Evolutionary conservation across 2,113 vertebrate species (phyloP), one percentile per base, ranked within the genome.

Genomic region (Ornithorhynchus anatinus): DNA sequence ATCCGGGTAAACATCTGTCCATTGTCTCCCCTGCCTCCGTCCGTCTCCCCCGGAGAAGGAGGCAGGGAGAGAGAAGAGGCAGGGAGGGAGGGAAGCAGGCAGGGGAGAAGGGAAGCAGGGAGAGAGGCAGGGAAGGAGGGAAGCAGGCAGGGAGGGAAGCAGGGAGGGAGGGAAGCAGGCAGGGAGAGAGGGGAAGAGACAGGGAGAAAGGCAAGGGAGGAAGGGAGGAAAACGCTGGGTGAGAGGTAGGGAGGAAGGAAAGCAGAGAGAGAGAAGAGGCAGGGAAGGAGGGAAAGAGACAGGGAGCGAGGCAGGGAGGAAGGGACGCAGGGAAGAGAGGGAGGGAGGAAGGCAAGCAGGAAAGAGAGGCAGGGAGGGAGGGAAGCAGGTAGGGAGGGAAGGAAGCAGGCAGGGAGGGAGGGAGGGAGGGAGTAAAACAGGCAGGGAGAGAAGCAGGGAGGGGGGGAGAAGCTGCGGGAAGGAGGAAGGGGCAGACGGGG

Each of bases 1-100:
- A 59, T 52, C 19, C 65, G 82, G 80, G 82, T 81, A 86, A 87
- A 86, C 85, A 87, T 84, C 88, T 74, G 71, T 27, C 62, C 59
- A 59, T 84, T 86, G 78, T 62, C 74, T 78, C 43, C 6, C 10
- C 3, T 16, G 6, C n/a, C n/a, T n/a, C n/a, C n/a, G n/a, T 85
- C 85, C 85, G 85, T 87, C 85, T 77, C 62, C 2, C 23, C 17
- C 53, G 48, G 44, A 12, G 5, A 4, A 25, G 52, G 36, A 27
- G 75, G 56, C 40, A 39, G 31, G 10, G 8, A 38, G 48, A 45
- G 20, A n/a, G n/a, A n/a, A n/a, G n/a, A n/a, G 39, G 31, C 29
- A 35, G 52, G 33, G n/a, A 32, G 13, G 23, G 4, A 4, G 12
- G n/a, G 29, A 53, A 27, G 25, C 15, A 56, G 5, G 25, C 39